Base-by-base conservation (phyloP, 2,888 invertebrate species). In the Nipponacmea schrenckii region DNA sequence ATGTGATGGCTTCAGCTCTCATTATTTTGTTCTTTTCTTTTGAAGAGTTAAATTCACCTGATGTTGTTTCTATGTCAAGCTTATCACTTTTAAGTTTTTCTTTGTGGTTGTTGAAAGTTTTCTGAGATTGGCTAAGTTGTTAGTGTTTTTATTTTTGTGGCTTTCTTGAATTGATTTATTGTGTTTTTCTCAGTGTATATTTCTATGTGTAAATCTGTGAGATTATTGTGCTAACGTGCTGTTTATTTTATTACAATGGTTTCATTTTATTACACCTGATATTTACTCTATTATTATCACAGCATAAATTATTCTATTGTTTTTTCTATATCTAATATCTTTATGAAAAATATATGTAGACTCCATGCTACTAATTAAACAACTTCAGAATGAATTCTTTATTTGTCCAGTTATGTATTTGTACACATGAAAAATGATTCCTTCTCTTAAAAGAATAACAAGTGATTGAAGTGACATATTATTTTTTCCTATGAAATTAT, bases 1-100 rank as follows among this genome's bases (percentile, higher is more conserved):
- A 80, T 72, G 66, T 67, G 56, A 24, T 24, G 46, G n/a, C 27
- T 27, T 50, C 24, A 66, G 66, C 17, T 20, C 46, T 15, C 26
- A 17, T 24, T 65, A 7, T 20, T 15, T 46, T 44, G 44, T 66
- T 66, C 27, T 27, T 17, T 39, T 27, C 39, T 27, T 20, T 26
- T 39, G 26, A 64, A 24, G 39, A 39, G 27, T 64, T 64, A 64
- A 17, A 39, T 24, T 39, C 39, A 64, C 39, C 26, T 64, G 48
- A n/a, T n/a, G 45, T 66, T 17, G 46, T 66, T n/a, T 10, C 48
- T 20, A 45, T 24, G n/a, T 66, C 46, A 48, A 48, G 24, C 27
- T 20, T 66, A 26, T 24, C 10, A 26, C 15, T 66, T 46, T 48
- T 45, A 66, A 45, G 48, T 66, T 66, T 66, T 66, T 39, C 46